Conservation (phyloP, 2,113 vertebrate genomes). For the Arothron firmamentum region DNA sequence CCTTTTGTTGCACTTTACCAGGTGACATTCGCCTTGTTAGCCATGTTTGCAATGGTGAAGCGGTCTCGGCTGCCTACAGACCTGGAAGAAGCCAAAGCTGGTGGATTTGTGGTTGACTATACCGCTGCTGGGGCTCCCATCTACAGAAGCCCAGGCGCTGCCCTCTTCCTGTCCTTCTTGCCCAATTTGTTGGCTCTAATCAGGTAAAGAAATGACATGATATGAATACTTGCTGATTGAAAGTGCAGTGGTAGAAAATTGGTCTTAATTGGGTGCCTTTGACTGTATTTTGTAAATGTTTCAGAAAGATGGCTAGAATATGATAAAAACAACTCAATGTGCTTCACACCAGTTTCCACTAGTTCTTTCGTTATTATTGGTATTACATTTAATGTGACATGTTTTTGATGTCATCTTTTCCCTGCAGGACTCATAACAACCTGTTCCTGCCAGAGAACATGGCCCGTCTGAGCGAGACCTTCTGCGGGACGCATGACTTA, state of each 20-base stretch:
- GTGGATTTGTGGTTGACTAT: slow-evolving; percentile 86
- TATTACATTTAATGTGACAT: neutral
- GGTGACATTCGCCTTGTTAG: slow-evolving; percentile 89
- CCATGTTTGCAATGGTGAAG: slow-evolving; percentile 88
- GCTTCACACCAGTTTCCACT: neutral
- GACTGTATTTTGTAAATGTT: too few relatives aligned
- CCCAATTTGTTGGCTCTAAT: slow-evolving; percentile 91
- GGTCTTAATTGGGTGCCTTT: too few relatives aligned
- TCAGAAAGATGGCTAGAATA: too few relatives aligned
- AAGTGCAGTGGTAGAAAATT: too few relatives aligned
- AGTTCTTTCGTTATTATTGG: neutral
- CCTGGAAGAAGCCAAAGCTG: slow-evolving; percentile 87
- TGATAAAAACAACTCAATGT: neutral
- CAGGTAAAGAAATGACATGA: slow-evolving; percentile 71
- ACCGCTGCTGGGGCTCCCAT: slow-evolving; percentile 79
- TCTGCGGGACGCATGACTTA: slow-evolving; percentile 82
- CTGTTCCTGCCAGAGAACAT: slow-evolving; percentile 87
- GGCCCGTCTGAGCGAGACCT: slow-evolving; percentile 84
- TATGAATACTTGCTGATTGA: too few relatives aligned
- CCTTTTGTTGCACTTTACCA: slow-evolving; percentile 45
- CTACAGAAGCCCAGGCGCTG: slow-evolving; percentile 87
- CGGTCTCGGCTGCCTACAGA: slow-evolving; percentile 87
- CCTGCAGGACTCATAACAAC: slow-evolving; percentile 81
- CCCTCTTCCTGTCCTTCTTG: slow-evolving; percentile 83
- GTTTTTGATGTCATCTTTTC: neutral